Percentiles rank a stretch among this genome's conserved stretches.
Evolutionary conservation across 2,797 vertebrate genomes (phyloP).

Genomic region (Cossypha polioptera): DNA sequence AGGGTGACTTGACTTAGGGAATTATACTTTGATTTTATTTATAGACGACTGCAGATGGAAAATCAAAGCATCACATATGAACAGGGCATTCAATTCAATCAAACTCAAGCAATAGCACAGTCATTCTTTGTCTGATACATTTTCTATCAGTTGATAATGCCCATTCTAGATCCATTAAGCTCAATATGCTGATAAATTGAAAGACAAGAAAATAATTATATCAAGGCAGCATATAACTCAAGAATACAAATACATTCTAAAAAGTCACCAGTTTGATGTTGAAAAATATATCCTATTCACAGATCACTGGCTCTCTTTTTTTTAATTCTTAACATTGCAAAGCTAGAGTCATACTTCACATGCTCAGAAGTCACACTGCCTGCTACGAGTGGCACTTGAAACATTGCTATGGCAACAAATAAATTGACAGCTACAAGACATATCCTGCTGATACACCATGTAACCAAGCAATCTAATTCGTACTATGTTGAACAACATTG

Average conservation of each 20-base stretch:
- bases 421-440: not conserved
- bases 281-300: not conserved
- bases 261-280: not conserved
- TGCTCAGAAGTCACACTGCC: not conserved
- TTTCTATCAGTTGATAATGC: not conserved
- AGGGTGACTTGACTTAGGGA: not conserved
- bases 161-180: not conserved
- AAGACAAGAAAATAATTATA: not conserved
- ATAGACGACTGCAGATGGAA: not conserved
- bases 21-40: constrained; percentile 5
- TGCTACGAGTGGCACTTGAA: not conserved
- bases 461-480: not conserved
- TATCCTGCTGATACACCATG: not conserved
- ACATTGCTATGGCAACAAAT: not conserved
- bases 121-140: not conserved
- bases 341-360: not conserved
- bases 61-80: not conserved
- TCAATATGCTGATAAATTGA: not conserved
- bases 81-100: not conserved
- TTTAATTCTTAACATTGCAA: not conserved
- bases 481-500: not conserved
- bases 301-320: not conserved
- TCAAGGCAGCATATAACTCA: not conserved
- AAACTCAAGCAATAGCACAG: not conserved
- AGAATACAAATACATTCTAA: not conserved